Percentiles rank a stretch among this genome's conserved stretches.
phyloP scores from a whole-genome alignment of 2,888 invertebrate genomes.

The Pristionchus maxplancki region DNA sequence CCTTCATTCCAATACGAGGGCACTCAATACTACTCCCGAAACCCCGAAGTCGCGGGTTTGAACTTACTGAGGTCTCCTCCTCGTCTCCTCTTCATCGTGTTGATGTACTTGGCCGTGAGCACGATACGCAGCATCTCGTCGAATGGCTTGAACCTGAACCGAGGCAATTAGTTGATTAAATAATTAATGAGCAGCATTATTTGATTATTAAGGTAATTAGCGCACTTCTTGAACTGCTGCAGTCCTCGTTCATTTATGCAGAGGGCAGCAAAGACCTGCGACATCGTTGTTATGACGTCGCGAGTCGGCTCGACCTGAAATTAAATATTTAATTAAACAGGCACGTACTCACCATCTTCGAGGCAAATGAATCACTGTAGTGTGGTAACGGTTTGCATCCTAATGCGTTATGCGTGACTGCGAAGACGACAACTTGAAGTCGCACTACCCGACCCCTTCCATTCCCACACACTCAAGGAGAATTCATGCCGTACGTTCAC shows the following conservation, averaged over 20 bases:
- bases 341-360: no score
- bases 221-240: conserved; percentile 86
- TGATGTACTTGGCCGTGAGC: conserved; percentile 88
- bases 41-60: background rate
- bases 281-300: conserved; percentile 86
- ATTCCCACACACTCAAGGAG: no score
- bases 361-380: no score
- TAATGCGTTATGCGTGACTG: no score
- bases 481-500: no score
- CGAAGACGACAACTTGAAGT: no score
- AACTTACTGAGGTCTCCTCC: conserved; percentile 83
- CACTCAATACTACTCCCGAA: background rate
- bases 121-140: conserved; percentile 88
- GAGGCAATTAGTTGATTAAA: conserved; percentile 6
- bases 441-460: no score
- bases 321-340: background rate
- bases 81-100: conserved; percentile 88
- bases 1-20: no score
- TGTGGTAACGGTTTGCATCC: no score
- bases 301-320: conserved; percentile 81
- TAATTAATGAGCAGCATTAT: background rate
- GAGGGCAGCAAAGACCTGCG: conserved; percentile 90
- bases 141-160: conserved; percentile 82
- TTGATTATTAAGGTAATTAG: conserved; percentile 69
- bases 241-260: conserved; percentile 89